phyloP scores from a whole-genome alignment of 1,140 invertebrate genomes.

The Melitaea cinxia region DNA sequence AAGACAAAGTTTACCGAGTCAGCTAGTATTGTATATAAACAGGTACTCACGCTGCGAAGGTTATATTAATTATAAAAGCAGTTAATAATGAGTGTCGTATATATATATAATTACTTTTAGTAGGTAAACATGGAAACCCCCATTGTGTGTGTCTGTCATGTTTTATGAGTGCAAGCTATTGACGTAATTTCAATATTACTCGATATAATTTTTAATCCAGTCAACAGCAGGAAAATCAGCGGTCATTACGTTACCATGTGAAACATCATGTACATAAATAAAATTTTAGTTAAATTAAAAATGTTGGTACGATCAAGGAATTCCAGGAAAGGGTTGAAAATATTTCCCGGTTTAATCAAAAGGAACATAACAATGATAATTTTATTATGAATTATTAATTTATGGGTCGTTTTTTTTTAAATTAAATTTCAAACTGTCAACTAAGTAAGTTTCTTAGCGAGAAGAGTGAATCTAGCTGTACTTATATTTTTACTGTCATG shows the following conservation, averaged over 20 bases:
- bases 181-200: slow-evolving; percentile 23
- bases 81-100: slow-evolving; percentile 15
- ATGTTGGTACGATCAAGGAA: no score
- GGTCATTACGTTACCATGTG: not conserved
- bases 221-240: not conserved
- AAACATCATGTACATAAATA: not conserved
- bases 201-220: not conserved
- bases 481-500: no score
- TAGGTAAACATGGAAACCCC: slow-evolving; percentile 42
- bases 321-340: no score
- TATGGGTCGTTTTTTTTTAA: no score
- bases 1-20: no score
- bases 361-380: no score
- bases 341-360: no score
- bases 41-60: not conserved
- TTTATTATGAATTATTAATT: no score
- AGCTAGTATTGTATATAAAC: not conserved
- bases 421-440: no score
- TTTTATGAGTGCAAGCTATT: slow-evolving; percentile 19
- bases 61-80: slow-evolving; percentile 21
- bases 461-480: no score
- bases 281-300: no score
- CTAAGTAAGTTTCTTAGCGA: no score
- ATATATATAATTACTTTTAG: slow-evolving; percentile 17
- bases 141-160: not conserved